phyloP scores from a whole-genome alignment of 2,113 vertebrate genomes.

The Meles meles region DNA sequence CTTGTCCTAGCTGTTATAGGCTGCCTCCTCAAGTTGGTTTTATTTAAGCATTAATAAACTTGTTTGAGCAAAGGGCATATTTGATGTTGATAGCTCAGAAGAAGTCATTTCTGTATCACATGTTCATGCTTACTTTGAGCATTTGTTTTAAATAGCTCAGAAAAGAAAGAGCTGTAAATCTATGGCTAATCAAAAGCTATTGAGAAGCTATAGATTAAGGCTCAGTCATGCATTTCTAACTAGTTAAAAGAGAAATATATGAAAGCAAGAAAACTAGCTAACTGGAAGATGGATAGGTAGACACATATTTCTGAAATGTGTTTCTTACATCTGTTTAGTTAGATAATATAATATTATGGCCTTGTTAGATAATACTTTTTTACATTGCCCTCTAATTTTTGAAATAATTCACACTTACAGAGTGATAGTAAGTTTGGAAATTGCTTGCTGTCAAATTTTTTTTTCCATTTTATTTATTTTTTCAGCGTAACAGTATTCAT shows the following conservation, averaged over 20 bases:
- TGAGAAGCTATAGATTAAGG: background rate
- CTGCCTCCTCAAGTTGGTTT: background rate
- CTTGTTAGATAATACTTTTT: background rate
- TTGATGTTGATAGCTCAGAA: background rate
- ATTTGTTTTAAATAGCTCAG: background rate
- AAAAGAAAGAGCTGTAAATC: background rate
- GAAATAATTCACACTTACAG: background rate
- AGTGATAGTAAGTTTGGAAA: background rate
- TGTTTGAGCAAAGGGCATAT: background rate
- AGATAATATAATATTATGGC: background rate
- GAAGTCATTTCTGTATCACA: background rate
- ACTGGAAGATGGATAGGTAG: background rate
- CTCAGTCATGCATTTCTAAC: background rate
- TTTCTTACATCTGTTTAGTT: background rate
- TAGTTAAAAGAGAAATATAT: background rate
- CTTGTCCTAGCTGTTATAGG: background rate
- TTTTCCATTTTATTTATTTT: no score
- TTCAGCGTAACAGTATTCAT: no score
- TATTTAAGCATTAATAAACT: conserved; percentile 17
- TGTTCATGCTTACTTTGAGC: background rate
- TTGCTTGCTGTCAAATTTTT: background rate
- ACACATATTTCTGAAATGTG: background rate
- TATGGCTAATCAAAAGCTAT: background rate
- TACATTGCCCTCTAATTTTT: background rate
- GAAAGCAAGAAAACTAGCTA: background rate